Evolutionary conservation across 2,888 invertebrate genomes (phyloP).

Genomic region (Pseudoips prasinana): DNA sequence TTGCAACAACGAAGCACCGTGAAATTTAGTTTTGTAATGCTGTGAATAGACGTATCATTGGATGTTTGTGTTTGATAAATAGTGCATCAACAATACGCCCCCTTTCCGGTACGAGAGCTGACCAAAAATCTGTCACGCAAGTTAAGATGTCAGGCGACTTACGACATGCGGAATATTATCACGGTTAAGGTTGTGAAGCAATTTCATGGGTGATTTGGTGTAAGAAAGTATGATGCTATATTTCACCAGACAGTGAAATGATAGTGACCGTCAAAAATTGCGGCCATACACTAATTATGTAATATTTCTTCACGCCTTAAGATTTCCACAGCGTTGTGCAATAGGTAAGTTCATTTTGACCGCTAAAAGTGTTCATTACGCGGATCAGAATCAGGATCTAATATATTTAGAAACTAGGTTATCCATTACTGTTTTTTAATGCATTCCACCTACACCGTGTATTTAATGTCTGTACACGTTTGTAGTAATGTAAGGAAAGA

Average conservation of each 20-base stretch:
- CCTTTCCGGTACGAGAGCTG: slow-evolving; percentile 42
- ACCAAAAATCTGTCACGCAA: slow-evolving; percentile 26
- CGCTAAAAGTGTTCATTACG: no score
- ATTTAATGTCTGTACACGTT: no score
- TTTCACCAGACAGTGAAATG: slow-evolving; percentile 7
- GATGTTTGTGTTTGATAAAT: slow-evolving; percentile 67
- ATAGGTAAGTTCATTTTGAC: no score
- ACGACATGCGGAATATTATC: slow-evolving; percentile 31
- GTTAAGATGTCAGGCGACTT: slow-evolving; percentile 36
- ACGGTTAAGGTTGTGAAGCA: slow-evolving; percentile 36
- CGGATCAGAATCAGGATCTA: no score
- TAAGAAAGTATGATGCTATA: no score
- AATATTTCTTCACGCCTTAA: slow-evolving; percentile 3
- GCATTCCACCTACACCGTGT: no score
- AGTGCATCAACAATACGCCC: slow-evolving; percentile 71
- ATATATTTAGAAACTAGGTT: no score
- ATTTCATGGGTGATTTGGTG: slow-evolving; percentile 34
- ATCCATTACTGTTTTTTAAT: no score
- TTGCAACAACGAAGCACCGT: slow-evolving; percentile 56
- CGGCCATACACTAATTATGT: not conserved
- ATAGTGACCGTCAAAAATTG: slow-evolving; percentile 8
- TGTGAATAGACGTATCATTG: slow-evolving; percentile 70
- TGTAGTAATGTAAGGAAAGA: no score
- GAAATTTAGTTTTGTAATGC: slow-evolving; percentile 62
- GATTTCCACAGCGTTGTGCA: slow-evolving; percentile 19